Percentiles rank a stretch among this genome's conserved stretches.
Evolutionary conservation across 2,797 vertebrate species (phyloP).

Genomic region (Diplodus sargus): DNA sequence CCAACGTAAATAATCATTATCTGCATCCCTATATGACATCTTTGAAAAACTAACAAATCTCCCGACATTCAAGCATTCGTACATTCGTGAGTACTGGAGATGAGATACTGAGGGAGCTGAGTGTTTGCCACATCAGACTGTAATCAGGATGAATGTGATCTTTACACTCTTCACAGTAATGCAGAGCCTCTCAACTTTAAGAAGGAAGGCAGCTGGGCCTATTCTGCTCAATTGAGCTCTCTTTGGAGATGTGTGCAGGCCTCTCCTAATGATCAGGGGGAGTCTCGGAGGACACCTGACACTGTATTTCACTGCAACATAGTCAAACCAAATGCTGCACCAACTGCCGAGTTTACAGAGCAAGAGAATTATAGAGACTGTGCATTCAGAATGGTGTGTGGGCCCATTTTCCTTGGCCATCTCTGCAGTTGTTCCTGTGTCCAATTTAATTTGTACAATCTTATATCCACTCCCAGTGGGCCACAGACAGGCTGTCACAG

Average conservation of each 20-base stretch:
- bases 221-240: conserved; percentile 33
- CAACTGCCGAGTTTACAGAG: conserved; percentile 28
- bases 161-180: conserved; percentile 52
- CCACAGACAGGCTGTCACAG: conserved; percentile 59
- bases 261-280: conserved; percentile 34
- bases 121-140: conserved; percentile 34
- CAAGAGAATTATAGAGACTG: conserved; percentile 32
- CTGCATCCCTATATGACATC: no score
- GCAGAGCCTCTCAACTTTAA: conserved; percentile 41
- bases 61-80: no score
- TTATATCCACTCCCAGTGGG: conserved; percentile 45
- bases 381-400: conserved; percentile 30
- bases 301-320: conserved; percentile 23
- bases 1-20: no score
- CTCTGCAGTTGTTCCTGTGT: conserved; percentile 62
- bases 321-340: conserved; percentile 17
- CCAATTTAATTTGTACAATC: conserved; percentile 69
- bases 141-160: conserved; percentile 52
- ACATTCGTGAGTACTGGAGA: not conserved
- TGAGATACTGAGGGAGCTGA: conserved; percentile 16
- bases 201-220: conserved; percentile 29
- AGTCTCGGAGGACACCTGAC: conserved; percentile 30
- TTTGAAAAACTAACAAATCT: no score
- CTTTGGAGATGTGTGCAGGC: conserved; percentile 27
- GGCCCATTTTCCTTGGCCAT: conserved; percentile 37